Conservation (phyloP, 2,113 vertebrate species). For the Cephalopholis sonnerati region DNA sequence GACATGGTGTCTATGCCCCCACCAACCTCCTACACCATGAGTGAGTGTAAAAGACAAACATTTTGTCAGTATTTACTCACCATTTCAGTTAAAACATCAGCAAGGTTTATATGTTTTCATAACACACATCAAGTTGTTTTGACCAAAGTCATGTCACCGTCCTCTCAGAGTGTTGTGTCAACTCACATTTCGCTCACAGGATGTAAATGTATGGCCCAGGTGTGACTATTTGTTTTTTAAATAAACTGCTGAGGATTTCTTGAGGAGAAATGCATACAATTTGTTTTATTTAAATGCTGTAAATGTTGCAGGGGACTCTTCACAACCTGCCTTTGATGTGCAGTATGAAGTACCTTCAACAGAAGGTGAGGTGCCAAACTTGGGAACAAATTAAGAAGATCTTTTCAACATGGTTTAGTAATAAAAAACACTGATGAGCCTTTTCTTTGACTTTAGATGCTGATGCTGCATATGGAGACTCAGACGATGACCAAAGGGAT, state of each 20-base stretch:
- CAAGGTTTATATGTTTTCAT: neutral
- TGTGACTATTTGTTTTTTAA: neutral
- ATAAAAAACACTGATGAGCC: neutral
- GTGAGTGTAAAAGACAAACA: conserved; percentile 2
- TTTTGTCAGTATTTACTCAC: neutral
- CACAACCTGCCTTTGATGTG: conserved; percentile 71
- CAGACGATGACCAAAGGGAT: conserved; percentile 79
- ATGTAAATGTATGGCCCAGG: no score
- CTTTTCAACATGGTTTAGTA: neutral
- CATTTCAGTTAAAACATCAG: neutral
- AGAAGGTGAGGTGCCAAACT: conserved; percentile 72
- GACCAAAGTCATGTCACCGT: neutral
- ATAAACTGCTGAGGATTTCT: neutral
- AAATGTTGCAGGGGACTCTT: conserved; percentile 71
- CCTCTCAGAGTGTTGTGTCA: no score
- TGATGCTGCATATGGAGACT: conserved; percentile 75
- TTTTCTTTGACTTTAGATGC: conserved; percentile 63
- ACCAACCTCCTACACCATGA: conserved; percentile 50
- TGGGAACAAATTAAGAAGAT: neutral
- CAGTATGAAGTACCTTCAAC: conserved; percentile 76
- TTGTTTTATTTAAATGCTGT: conserved; percentile 7
- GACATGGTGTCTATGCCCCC: conserved; percentile 66
- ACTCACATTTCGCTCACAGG: neutral
- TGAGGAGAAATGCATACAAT: neutral
- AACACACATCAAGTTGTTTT: neutral